These are phyloP conservation scores for Drosophila aldrichi DNA, from an alignment of 2,888 invertebrate species.

Conservation along the genomic window DNA sequence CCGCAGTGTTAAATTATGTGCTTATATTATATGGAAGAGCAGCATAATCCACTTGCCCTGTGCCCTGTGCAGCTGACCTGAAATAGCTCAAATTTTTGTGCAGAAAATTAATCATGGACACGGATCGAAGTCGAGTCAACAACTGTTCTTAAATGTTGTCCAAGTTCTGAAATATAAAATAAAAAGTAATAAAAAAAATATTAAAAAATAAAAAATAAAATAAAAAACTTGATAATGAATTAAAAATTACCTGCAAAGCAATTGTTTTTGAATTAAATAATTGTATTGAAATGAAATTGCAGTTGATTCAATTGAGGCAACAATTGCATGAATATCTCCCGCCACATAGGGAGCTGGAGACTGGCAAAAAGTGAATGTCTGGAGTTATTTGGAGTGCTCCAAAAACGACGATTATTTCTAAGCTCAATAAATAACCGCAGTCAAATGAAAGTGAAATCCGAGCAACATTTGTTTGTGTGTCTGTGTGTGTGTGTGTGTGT, in stretches of 20 bases:
- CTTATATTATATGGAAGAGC: constrained; percentile 12
- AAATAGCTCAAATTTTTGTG: neutral
- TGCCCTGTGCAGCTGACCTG: constrained; percentile 2
- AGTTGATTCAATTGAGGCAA: constrained; percentile 10
- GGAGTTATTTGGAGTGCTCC: constrained; percentile 16
- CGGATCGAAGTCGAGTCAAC: neutral
- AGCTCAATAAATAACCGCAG: constrained; percentile 27
- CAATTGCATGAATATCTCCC: neutral
- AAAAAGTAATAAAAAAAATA: neutral
- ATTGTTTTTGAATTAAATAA: constrained; percentile 7
- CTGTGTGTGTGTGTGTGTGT: neutral
- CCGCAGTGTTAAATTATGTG: constrained; percentile 36
- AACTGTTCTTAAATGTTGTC: too few species aligned
- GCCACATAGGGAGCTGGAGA: constrained; percentile 9
- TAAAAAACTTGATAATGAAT: neutral
- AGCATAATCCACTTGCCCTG: constrained; percentile 2
- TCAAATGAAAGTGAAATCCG: constrained; percentile 56
- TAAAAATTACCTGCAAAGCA: constrained; percentile 1
- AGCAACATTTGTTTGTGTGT: constrained; percentile 22
- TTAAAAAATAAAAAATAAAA: neutral
- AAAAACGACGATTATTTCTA: constrained; percentile 40
- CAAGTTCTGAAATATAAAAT: neutral
- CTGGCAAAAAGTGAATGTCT: constrained; percentile 53
- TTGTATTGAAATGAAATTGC: constrained; percentile 10
- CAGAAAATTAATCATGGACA: neutral